phyloP scores from a whole-genome alignment of 1,140 invertebrate species.

The Trichonephila inaurata region DNA sequence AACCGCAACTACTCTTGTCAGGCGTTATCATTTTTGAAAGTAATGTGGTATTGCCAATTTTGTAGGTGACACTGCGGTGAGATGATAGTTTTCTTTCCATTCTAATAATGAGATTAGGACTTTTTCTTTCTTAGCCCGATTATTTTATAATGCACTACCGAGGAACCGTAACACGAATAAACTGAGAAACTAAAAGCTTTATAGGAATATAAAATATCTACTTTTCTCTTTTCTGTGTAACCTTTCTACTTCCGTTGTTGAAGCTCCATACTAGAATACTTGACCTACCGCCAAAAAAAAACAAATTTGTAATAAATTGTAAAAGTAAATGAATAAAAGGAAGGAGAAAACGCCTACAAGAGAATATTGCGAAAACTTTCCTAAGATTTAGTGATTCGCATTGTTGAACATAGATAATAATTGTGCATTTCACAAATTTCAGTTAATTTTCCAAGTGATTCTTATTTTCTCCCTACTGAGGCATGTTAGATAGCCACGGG shows the following conservation, averaged over 20 bases:
- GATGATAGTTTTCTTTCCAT: background rate
- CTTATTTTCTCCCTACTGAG: background rate
- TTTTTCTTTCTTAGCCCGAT: background rate
- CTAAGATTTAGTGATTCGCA: background rate
- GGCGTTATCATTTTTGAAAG: background rate
- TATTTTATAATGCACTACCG: constrained; percentile 3
- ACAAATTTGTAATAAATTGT: background rate
- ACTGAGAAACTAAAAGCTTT: background rate
- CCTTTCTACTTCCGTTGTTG: background rate
- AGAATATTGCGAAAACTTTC: background rate
- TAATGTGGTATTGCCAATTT: background rate
- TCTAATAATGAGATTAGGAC: background rate
- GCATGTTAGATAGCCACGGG: background rate
- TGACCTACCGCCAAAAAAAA: background rate
- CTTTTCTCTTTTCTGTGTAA: background rate
- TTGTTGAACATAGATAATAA: background rate
- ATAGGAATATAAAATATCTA: background rate
- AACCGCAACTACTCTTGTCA: background rate
- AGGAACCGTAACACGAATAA: background rate
- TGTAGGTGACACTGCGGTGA: background rate
- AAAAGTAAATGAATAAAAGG: background rate
- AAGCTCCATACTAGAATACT: background rate
- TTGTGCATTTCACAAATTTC: background rate
- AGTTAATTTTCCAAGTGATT: background rate
- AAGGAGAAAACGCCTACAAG: background rate